These are phyloP conservation scores for Entomyzon cyanotis DNA, from an alignment of 2,113 vertebrate genomes.

Conservation along the genomic window DNA sequence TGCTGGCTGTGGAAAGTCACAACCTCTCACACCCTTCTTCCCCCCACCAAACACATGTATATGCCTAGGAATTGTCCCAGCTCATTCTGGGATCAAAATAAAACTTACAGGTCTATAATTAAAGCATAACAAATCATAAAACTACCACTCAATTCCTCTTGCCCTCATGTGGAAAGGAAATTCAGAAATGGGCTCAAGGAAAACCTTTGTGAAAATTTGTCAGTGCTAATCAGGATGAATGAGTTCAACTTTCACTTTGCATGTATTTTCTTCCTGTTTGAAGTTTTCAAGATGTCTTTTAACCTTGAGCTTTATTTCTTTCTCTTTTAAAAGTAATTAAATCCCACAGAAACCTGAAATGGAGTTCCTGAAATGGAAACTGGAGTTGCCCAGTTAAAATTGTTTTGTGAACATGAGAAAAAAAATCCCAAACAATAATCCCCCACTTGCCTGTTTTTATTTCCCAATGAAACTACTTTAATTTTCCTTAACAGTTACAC, in stretches of 20 bases:
- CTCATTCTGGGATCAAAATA: neutral
- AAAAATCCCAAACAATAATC: neutral
- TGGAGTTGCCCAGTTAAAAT: neutral
- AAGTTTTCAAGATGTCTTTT: neutral
- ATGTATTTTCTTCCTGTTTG: neutral
- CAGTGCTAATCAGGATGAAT: neutral
- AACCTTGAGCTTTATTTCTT: neutral
- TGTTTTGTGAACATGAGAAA: neutral
- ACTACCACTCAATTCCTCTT: neutral
- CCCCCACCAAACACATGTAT: fast-evolving
- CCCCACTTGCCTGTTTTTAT: neutral
- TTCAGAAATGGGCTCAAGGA: neutral
- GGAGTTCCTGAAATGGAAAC: too few species aligned
- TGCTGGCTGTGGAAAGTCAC: neutral
- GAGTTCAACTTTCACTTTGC: neutral
- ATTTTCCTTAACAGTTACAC: neutral
- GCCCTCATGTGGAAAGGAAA: neutral
- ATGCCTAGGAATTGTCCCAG: neutral
- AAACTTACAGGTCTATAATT: neutral
- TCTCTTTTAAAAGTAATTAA: neutral
- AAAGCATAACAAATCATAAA: neutral
- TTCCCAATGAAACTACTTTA: neutral
- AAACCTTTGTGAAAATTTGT: neutral
- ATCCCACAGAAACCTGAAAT: neutral
- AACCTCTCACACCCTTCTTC: neutral